Conservation (phyloP, 2,797 vertebrate species). For the Mormyrops attenuatus region DNA sequence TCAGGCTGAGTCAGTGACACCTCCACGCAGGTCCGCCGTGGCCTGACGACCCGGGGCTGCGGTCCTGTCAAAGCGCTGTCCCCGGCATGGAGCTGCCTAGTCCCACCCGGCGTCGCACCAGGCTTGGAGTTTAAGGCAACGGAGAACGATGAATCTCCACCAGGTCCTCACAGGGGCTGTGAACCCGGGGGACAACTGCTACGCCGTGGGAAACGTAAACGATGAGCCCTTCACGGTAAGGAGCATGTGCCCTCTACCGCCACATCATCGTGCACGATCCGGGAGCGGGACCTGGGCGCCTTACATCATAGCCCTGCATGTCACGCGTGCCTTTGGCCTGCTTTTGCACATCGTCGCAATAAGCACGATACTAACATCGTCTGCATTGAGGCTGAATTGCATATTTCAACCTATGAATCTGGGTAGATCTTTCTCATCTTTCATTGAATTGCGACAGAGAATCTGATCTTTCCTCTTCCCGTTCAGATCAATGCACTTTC, state of each 20-base stretch:
- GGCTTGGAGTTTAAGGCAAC: slow-evolving; percentile 25
- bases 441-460: neutral
- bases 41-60: neutral
- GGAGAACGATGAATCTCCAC: slow-evolving; percentile 83
- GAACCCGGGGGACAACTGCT: slow-evolving; percentile 93
- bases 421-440: neutral
- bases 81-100: slow-evolving; percentile 36
- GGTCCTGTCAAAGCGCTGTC: slow-evolving; percentile 11
- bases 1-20: slow-evolving; percentile 2
- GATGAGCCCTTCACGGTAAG: slow-evolving; percentile 89
- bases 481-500: neutral
- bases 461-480: neutral
- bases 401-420: neutral
- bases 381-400: neutral
- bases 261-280: neutral
- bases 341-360: neutral
- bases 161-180: slow-evolving; percentile 95
- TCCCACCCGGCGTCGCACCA: slow-evolving; percentile 41
- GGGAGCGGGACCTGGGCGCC: neutral
- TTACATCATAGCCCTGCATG: neutral
- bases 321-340: neutral
- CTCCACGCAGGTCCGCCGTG: neutral
- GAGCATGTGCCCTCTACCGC: neutral
- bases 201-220: slow-evolving; percentile 82
- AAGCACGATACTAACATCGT: neutral